phyloP scores from a whole-genome alignment of 2,888 invertebrate species.

The Electrophaes corylata region DNA sequence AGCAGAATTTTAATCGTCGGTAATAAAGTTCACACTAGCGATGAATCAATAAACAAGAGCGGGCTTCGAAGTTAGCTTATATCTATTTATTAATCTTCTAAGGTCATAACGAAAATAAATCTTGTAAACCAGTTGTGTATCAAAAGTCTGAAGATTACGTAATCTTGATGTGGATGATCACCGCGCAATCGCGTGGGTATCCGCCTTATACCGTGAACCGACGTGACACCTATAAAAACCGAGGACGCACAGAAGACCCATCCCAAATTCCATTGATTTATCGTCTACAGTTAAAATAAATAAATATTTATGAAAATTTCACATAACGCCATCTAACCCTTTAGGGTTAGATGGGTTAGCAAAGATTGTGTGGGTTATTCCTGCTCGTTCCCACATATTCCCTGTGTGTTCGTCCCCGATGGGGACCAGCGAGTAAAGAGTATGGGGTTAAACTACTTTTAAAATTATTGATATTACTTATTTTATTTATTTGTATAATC shows the following conservation, averaged over 20 bases:
- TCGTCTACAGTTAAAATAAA: no score
- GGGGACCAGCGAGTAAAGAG: no score
- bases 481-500: no score
- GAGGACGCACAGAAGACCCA: slow-evolving; percentile 57
- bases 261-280: slow-evolving; percentile 49
- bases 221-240: slow-evolving; percentile 67
- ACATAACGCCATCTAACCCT: no score
- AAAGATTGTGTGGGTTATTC: no score
- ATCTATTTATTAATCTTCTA: slow-evolving; percentile 51
- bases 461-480: no score
- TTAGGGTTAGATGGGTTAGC: no score
- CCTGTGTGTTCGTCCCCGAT: no score
- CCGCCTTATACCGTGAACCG: slow-evolving; percentile 51
- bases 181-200: slow-evolving; percentile 60
- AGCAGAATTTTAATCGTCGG: slow-evolving; percentile 41
- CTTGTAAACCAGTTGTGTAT: slow-evolving; percentile 58
- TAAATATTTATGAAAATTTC: no score
- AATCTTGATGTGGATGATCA: slow-evolving; percentile 57
- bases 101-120: slow-evolving; percentile 57
- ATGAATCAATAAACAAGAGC: slow-evolving; percentile 49
- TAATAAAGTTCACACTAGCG: slow-evolving; percentile 44
- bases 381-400: no score
- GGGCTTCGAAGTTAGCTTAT: slow-evolving; percentile 45
- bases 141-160: slow-evolving; percentile 60
- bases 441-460: no score